Conservation (phyloP, 2,113 vertebrate genomes). For the Petrocephalus microphthalmus region DNA sequence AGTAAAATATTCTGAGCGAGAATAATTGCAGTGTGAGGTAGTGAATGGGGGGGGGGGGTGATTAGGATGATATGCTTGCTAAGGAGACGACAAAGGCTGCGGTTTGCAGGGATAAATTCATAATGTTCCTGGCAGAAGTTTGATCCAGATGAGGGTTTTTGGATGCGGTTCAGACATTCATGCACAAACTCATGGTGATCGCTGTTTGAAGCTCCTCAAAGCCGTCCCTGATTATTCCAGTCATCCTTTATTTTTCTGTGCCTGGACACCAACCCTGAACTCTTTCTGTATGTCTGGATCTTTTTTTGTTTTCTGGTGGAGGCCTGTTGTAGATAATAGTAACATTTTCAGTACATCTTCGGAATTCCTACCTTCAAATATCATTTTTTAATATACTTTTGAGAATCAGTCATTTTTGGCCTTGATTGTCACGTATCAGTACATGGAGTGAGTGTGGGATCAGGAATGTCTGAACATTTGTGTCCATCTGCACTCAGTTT, state of each 20-base stretch:
- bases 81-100: neutral
- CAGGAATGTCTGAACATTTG: neutral
- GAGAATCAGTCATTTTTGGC: neutral
- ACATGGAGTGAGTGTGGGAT: neutral
- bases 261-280: neutral
- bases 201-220: neutral
- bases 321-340: neutral
- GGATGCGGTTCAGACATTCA: neutral
- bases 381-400: neutral
- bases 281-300: neutral
- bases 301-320: neutral
- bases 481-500: neutral
- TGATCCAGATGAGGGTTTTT: neutral
- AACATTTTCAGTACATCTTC: neutral
- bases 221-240: neutral
- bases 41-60: neutral
- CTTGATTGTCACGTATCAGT: neutral
- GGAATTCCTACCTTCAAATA: neutral
- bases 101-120: neutral
- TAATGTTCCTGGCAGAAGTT: neutral
- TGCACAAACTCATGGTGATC: neutral
- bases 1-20: neutral
- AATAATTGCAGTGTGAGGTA: neutral
- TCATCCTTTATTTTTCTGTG: neutral
- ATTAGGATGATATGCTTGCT: neutral